A percentile compares a stretch with the other conserved stretches of the same genome.
These are phyloP conservation scores for Sebastolobus altivelis DNA, from an alignment of 2,797 vertebrate species.

Conservation along the genomic window DNA sequence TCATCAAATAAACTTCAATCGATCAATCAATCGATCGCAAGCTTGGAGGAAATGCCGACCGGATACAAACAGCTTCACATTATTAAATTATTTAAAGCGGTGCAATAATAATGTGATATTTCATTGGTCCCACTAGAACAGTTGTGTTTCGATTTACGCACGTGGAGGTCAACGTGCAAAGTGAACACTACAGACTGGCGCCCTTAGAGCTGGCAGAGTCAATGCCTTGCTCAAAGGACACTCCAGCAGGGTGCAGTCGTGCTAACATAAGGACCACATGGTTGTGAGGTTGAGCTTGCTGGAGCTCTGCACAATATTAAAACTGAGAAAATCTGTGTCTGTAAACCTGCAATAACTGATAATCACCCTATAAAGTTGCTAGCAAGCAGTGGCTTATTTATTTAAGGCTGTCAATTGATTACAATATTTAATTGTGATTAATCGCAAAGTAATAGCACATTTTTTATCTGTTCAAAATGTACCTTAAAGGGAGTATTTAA, in stretches of 20 bases:
- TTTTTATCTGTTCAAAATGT: no score
- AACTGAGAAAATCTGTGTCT: neutral
- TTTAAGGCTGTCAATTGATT: no score
- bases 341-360: neutral
- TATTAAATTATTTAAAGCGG: slow-evolving; percentile 37
- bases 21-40: slow-evolving; percentile 11
- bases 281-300: neutral
- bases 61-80: slow-evolving; percentile 27
- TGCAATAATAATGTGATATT: slow-evolving; percentile 26
- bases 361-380: no score
- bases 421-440: no score
- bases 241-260: neutral
- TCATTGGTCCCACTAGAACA: slow-evolving; percentile 19
- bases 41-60: slow-evolving; percentile 25
- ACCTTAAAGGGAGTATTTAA: no score
- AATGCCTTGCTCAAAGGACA: neutral
- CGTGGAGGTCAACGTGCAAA: slow-evolving; percentile 11
- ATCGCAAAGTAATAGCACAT: no score
- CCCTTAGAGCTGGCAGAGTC: neutral
- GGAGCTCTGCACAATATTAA: neutral
- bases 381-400: no score
- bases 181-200: neutral
- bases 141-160: neutral
- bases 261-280: neutral
- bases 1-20: slow-evolving; percentile 6